Percentiles rank a stretch among this genome's conserved stretches.
Evolutionary conservation across 1,140 invertebrate genomes (phyloP).

Genomic region (Camponotus floridanus): DNA sequence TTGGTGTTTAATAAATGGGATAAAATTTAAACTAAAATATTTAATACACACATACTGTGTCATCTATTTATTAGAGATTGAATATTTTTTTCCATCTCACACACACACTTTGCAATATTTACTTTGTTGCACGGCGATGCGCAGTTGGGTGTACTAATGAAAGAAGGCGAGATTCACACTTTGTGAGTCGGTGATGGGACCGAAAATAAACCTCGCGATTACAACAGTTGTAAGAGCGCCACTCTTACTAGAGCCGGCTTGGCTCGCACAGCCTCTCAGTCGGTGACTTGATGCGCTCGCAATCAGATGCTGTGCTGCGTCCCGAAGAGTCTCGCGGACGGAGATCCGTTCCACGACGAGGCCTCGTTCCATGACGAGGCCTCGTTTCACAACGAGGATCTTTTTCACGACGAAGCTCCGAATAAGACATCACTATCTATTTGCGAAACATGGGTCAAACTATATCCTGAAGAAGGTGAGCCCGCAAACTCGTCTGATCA

Average conservation of each 20-base stretch:
- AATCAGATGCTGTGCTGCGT: slow-evolving; percentile 82
- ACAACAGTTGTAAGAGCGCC: slow-evolving; percentile 57
- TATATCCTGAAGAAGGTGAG: slow-evolving; percentile 69
- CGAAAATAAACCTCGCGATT: slow-evolving; percentile 71
- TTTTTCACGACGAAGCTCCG: slow-evolving; percentile 5
- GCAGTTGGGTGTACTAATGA: not conserved
- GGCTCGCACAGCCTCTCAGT: slow-evolving; percentile 61
- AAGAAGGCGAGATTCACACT: slow-evolving; percentile 6
- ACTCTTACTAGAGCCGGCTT: slow-evolving; percentile 56
- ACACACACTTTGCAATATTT: slow-evolving; percentile 8
- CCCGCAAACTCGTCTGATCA: not conserved
- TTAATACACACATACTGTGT: not conserved
- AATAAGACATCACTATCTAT: slow-evolving; percentile 30
- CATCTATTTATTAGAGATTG: not conserved
- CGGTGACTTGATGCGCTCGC: slow-evolving; percentile 59
- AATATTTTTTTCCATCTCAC: not conserved
- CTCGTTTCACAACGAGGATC: slow-evolving; percentile 35
- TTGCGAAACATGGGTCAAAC: slow-evolving; percentile 30
- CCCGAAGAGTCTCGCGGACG: slow-evolving; percentile 76
- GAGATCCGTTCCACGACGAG: slow-evolving; percentile 60
- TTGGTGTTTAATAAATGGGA: too few relatives aligned
- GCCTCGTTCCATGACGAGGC: slow-evolving; percentile 38
- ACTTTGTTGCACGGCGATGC: not conserved
- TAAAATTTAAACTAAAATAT: not conserved
- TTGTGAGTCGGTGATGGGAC: slow-evolving; percentile 50